phyloP scores from a whole-genome alignment of 1,140 invertebrate genomes.

The Copidosoma floridanum region DNA sequence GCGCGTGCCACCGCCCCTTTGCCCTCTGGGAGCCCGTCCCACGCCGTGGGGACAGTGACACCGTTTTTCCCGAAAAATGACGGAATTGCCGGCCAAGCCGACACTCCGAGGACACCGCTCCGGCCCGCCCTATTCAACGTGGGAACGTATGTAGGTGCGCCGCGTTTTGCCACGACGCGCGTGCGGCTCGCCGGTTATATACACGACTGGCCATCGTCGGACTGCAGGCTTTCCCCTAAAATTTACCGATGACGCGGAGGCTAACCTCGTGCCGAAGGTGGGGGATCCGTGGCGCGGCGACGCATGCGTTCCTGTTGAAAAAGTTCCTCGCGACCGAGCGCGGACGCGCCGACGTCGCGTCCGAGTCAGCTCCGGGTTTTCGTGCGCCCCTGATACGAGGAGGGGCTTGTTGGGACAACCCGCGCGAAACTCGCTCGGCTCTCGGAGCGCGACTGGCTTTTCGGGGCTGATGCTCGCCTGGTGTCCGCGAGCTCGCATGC shows the following conservation, averaged over 20 bases:
- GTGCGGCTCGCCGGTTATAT: neutral
- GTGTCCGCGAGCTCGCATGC: constrained; percentile 48
- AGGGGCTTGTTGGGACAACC: constrained; percentile 54
- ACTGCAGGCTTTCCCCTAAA: constrained; percentile 57
- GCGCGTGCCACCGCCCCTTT: too few species aligned
- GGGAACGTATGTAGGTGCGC: too few species aligned
- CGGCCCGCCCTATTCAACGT: too few species aligned
- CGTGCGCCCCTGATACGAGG: constrained; percentile 47
- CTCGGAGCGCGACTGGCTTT: constrained; percentile 19
- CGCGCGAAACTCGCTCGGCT: constrained; percentile 52
- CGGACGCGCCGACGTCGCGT: constrained; percentile 40
- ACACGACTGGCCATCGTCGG: neutral
- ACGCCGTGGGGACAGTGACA: constrained; percentile 48
- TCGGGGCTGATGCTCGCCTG: constrained; percentile 29
- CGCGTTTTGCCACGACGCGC: too few species aligned
- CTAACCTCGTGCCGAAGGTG: too few species aligned
- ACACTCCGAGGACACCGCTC: too few species aligned
- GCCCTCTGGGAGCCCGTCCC: too few species aligned
- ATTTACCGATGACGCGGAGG: constrained; percentile 31
- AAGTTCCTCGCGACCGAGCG: constrained; percentile 58
- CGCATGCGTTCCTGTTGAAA: constrained; percentile 57
- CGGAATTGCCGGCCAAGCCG: too few species aligned
- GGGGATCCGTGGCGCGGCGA: constrained; percentile 7
- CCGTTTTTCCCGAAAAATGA: constrained; percentile 56
- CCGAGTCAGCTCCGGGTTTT: neutral